phyloP scores from a whole-genome alignment of 2,888 invertebrate genomes.

The Acleris sparsana region DNA sequence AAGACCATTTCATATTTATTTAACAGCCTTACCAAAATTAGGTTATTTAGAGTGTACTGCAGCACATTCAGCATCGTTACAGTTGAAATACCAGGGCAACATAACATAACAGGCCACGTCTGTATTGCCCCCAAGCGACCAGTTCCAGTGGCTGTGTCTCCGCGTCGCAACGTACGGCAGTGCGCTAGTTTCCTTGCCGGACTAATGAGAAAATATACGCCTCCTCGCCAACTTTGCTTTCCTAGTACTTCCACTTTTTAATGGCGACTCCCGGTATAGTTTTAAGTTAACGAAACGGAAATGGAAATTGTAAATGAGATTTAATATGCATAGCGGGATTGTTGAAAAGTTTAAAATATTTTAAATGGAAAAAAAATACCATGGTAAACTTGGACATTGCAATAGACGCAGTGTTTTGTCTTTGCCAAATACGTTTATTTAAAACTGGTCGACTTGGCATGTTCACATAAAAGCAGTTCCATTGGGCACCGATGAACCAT shows the following conservation, averaged over 20 bases:
- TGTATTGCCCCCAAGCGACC: conserved; percentile 29
- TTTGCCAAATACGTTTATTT: neutral
- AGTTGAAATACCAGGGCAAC: conserved; percentile 25
- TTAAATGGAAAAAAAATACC: neutral
- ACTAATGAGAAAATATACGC: conserved; percentile 75
- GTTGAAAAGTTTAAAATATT: neutral
- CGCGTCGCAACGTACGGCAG: conserved; percentile 26
- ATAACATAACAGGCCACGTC: conserved; percentile 32
- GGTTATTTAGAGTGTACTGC: conserved; percentile 34
- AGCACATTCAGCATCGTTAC: conserved; percentile 32
- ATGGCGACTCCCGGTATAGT: conserved; percentile 42
- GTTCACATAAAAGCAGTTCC: neutral
- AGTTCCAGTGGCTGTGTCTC: conserved; percentile 33
- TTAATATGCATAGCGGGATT: conserved; percentile 16
- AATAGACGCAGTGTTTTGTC: too few species aligned
- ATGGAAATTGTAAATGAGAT: conserved; percentile 28
- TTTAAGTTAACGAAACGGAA: conserved; percentile 35
- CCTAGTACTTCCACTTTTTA: conserved; percentile 64
- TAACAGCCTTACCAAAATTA: conserved; percentile 26
- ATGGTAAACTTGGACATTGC: too few species aligned
- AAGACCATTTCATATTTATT: conserved; percentile 8
- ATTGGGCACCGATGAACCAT: neutral
- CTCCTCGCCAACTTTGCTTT: conserved; percentile 51
- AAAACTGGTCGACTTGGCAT: neutral
- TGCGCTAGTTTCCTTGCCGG: conserved; percentile 52